Percentiles rank a stretch among this genome's conserved stretches.
These are phyloP conservation scores for Eristalinus sepulchralis DNA, from an alignment of 2,888 invertebrate genomes.

Conservation along the genomic window DNA sequence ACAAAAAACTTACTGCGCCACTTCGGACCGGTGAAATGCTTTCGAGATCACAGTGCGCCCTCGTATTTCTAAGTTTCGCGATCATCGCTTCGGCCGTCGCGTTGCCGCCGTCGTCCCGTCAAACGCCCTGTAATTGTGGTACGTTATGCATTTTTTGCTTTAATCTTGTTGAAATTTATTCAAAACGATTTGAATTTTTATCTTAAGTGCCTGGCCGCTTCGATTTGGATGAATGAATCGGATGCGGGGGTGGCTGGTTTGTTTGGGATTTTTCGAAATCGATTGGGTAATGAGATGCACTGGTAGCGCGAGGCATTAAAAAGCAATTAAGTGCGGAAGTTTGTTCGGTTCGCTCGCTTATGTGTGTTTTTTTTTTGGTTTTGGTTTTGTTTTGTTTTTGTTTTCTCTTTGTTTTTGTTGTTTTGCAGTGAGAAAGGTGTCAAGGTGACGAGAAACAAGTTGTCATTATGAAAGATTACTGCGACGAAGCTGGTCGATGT, in stretches of 20 bases:
- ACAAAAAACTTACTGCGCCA: slow-evolving; percentile 33
- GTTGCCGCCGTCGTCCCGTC: slow-evolving; percentile 62
- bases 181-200: slow-evolving; percentile 53
- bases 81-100: slow-evolving; percentile 26
- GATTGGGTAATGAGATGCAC: slow-evolving; percentile 1
- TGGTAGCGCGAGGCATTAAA: slow-evolving; percentile 49
- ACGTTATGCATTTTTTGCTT: slow-evolving; percentile 34
- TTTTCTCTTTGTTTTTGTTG: neutral
- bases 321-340: slow-evolving; percentile 55
- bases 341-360: neutral
- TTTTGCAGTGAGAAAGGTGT: neutral
- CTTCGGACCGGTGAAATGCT: slow-evolving; percentile 60
- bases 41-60: slow-evolving; percentile 32
- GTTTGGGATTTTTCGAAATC: neutral
- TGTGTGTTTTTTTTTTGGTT: neutral
- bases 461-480: neutral
- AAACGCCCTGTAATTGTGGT: slow-evolving; percentile 71
- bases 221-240: neutral
- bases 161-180: slow-evolving; percentile 15
- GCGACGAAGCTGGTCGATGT: neutral
- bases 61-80: slow-evolving; percentile 62
- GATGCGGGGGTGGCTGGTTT: neutral
- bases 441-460: neutral
- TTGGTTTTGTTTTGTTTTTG: slow-evolving; percentile 12
- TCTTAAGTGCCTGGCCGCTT: slow-evolving; percentile 27